These are phyloP conservation scores for Nibea albiflora DNA, from an alignment of 2,113 vertebrate genomes.

Conservation along the genomic window DNA sequence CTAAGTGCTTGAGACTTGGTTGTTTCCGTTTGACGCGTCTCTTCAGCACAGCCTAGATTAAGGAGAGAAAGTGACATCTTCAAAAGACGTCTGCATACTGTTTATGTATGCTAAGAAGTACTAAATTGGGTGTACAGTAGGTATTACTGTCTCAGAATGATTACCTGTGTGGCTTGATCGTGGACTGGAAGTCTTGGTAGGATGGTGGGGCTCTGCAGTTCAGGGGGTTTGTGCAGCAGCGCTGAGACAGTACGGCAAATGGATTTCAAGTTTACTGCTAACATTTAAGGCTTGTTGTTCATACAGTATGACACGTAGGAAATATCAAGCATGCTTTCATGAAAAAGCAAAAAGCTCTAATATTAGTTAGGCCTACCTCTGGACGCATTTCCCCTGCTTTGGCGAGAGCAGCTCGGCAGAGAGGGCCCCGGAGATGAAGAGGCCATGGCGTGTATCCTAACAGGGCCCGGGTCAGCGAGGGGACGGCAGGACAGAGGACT, in stretches of 20 bases:
- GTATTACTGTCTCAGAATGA: background rate
- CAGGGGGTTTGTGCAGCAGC: conserved; percentile 15
- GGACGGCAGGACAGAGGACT: background rate
- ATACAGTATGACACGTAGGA: background rate
- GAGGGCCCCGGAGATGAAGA: background rate
- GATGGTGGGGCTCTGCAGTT: conserved; percentile 2
- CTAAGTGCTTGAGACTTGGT: conserved; percentile 39
- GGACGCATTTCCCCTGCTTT: conserved; percentile 68
- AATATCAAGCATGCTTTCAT: background rate
- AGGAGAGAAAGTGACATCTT: background rate
- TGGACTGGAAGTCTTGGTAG: conserved; percentile 65
- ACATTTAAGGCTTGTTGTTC: background rate
- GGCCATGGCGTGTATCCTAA: conserved; percentile 32
- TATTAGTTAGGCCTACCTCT: conserved; percentile 75
- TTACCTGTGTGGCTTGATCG: conserved; percentile 80
- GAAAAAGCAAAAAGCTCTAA: background rate
- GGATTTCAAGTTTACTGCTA: background rate
- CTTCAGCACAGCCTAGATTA: conserved; percentile 52
- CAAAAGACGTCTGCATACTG: background rate
- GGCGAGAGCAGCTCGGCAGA: background rate
- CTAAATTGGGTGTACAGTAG: background rate
- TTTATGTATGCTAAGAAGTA: background rate
- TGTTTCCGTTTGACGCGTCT: conserved; percentile 27
- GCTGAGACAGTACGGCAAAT: conserved; percentile 19
- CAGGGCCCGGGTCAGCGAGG: background rate